Conservation (phyloP, 2,113 vertebrate species). For the Neoarius graeffei region DNA sequence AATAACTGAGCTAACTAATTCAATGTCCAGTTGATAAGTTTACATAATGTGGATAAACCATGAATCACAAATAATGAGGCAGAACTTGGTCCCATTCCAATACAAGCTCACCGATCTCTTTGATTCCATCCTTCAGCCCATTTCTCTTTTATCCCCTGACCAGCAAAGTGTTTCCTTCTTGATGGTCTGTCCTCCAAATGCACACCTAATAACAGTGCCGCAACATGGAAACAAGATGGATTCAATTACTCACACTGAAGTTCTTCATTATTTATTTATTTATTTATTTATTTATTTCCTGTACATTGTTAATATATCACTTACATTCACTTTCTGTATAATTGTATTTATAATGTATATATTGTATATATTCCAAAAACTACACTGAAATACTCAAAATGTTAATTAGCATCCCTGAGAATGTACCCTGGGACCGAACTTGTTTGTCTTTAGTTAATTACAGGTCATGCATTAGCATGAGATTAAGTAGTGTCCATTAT, state of each 20-base stretch:
- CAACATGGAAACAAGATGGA: too few relatives aligned
- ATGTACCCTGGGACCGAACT: not conserved
- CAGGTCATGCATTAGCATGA: not conserved
- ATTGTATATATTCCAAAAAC: not conserved
- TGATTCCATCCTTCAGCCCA: not conserved
- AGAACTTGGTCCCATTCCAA: not conserved
- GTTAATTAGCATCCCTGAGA: not conserved
- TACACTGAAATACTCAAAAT: not conserved
- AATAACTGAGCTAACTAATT: too few relatives aligned
- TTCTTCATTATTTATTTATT: not conserved
- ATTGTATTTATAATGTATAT: not conserved
- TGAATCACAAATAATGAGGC: not conserved
- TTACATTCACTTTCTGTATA: not conserved
- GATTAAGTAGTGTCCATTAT: not conserved
- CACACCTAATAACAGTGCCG: too few relatives aligned
- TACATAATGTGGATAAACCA: too few relatives aligned
- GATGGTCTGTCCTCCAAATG: too few relatives aligned
- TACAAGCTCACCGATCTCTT: too few relatives aligned
- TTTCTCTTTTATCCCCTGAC: too few relatives aligned
- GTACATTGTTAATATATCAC: not conserved
- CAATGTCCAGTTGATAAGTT: too few relatives aligned
- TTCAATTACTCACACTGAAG: too few relatives aligned
- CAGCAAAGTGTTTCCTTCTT: too few relatives aligned
- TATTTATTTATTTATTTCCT: not conserved
- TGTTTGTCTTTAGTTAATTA: not conserved